Evolutionary conservation across 2,888 invertebrate genomes (phyloP), one percentile per base, ranked within the genome.

Genomic region (Dusona sp.): DNA sequence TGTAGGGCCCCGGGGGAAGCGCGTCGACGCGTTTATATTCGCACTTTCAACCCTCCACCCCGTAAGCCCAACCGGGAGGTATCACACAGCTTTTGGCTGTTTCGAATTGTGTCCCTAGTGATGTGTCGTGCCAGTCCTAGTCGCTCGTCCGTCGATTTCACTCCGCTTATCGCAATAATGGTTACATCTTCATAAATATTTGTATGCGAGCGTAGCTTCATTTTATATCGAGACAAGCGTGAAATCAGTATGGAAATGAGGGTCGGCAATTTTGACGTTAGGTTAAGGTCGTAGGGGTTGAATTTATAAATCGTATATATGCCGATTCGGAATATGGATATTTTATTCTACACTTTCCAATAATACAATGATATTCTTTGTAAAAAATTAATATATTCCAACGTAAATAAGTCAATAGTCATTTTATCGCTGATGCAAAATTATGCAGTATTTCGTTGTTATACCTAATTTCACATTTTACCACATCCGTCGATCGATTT

Each of bases 181-280:
- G 91, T 93, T 94, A 94, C 94, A 93, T 93, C 94, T 94, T 94
- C 92, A 93, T 94, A 93, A 94, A 94, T 94, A 94, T 94, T 94
- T 93, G 92, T 81, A 75, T 80, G 85, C 79, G 84, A 67, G 87
- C 85, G 42, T 22, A 89, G 88, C 79, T 77, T 75, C 87, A 87
- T 90, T 90, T 90, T 92, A 91, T 89, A 75, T 70, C 78, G 88
- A 86, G 92, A 92, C 91, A 91, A 89, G 90, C 93, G 92, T 93
- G 92, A 93, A 93, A 93, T 94, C 93, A 89, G 89, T 91, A 93
- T 92, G 93, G 91, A 93, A 93, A 93, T 92, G 89, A 92, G 92
- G 87, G 48, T 70, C n/a, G 72, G 51, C 57, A 79, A 79, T 75
- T 70, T 87, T 79, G 29, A 70, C 80, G 70, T 19, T 19, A 70